These are phyloP conservation scores for Lepus oiostolus DNA, from an alignment of 2,797 vertebrate genomes.

Conservation along the genomic window DNA sequence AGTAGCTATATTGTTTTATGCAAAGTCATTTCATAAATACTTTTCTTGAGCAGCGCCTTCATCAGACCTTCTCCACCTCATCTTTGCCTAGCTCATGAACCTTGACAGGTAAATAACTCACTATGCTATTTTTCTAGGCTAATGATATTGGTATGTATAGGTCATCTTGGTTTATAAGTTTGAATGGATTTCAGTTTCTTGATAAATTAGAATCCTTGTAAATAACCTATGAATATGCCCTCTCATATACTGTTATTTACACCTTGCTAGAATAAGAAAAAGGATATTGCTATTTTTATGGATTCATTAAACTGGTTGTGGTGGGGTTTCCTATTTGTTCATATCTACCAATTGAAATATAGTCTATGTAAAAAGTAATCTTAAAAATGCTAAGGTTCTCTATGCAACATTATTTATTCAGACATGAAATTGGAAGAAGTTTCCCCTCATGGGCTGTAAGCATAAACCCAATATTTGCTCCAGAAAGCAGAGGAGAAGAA, in stretches of 20 bases:
- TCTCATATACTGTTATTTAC: conserved; percentile 45
- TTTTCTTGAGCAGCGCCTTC: background rate
- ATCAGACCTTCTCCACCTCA: background rate
- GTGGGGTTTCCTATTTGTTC: background rate
- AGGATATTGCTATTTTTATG: conserved; percentile 10
- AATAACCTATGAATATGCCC: background rate
- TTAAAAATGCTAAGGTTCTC: conserved; percentile 43
- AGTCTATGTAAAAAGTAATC: conserved; percentile 22
- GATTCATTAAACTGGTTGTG: conserved; percentile 22
- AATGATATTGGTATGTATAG: conserved; percentile 9
- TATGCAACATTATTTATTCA: conserved; percentile 29
- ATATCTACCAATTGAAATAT: conserved; percentile 33
- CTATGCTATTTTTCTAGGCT: background rate
- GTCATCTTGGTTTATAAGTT: conserved; percentile 48
- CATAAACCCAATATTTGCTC: conserved; percentile 25
- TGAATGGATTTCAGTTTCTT: conserved; percentile 50
- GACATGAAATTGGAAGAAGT: conserved; percentile 47
- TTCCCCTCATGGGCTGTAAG: background rate
- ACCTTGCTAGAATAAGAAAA: background rate
- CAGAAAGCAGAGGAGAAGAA: background rate
- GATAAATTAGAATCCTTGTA: conserved; percentile 25
- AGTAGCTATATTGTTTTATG: background rate
- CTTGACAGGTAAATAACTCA: conserved; percentile 57
- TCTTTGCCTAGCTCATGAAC: background rate
- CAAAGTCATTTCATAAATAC: background rate